Evolutionary conservation across 1,140 invertebrate genomes (phyloP).

Genomic region (Temnothorax nylanderi): DNA sequence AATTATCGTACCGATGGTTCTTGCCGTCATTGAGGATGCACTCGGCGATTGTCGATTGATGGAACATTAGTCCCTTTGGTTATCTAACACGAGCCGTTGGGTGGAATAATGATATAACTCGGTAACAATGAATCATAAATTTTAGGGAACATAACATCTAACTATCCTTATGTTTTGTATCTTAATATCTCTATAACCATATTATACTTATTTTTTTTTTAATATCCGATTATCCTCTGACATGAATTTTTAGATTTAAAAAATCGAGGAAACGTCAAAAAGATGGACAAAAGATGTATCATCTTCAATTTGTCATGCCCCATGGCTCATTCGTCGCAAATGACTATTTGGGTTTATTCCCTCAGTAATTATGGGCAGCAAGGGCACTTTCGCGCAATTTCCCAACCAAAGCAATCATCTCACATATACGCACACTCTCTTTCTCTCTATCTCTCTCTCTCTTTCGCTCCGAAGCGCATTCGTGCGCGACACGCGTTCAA

Average conservation of each 20-base stretch:
- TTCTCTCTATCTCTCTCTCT: constrained; percentile 46
- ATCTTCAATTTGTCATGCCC: background rate
- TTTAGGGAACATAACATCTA: background rate
- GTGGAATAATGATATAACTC: background rate
- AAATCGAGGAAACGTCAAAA: background rate
- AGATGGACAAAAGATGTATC: background rate
- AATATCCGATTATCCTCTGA: background rate
- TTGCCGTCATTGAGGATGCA: constrained; percentile 10
- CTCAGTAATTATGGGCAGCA: constrained; percentile 9
- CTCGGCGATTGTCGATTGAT: constrained; percentile 49
- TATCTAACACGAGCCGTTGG: constrained; percentile 16
- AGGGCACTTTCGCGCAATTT: constrained; percentile 38
- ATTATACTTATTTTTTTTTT: background rate
- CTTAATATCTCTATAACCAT: constrained; percentile 3
- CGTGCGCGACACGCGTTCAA: constrained; percentile 1
- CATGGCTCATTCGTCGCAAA: constrained; percentile 15
- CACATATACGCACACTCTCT: background rate
- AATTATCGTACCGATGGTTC: constrained; percentile 6
- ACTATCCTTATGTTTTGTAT: background rate
- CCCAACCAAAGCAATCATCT: constrained; percentile 30
- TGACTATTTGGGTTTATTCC: background rate
- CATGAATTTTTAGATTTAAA: background rate
- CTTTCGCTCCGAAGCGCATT: constrained; percentile 11
- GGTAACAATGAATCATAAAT: constrained; percentile 20
- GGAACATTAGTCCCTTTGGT: constrained; percentile 42